Evolutionary conservation across 2,888 invertebrate species (phyloP).

Genomic region (Sthenelais limicola): DNA sequence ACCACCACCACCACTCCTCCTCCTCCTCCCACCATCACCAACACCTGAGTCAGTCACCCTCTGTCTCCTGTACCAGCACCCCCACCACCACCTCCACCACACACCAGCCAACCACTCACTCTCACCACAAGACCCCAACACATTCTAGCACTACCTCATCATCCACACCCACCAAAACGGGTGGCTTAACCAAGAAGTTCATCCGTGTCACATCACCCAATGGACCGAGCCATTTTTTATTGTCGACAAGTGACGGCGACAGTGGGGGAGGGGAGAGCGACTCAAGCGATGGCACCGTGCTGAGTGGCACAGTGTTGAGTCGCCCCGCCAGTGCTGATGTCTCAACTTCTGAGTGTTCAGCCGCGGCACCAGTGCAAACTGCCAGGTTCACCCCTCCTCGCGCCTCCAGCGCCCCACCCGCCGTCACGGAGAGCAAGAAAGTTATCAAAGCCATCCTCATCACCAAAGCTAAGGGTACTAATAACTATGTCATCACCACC

Average conservation of each 20-base stretch:
- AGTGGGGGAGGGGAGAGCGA: constrained; percentile 35
- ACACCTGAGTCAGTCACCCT: too few relatives aligned
- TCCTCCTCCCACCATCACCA: constrained; percentile 43
- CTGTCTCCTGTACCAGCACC: too few relatives aligned
- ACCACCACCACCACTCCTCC: constrained; percentile 37
- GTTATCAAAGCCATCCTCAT: constrained; percentile 46
- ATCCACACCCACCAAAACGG: constrained; percentile 25
- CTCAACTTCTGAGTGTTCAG: not conserved
- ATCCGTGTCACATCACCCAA: constrained; percentile 51
- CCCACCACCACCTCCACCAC: constrained; percentile 41
- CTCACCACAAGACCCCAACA: not conserved
- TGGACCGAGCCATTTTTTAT: constrained; percentile 49
- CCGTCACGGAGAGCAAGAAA: constrained; percentile 41
- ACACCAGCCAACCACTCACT: too few relatives aligned
- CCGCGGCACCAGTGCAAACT: not conserved
- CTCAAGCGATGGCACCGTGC: constrained; percentile 29
- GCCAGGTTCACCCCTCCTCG: constrained; percentile 40
- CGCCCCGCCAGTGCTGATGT: constrained; percentile 43
- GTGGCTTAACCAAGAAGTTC: constrained; percentile 34
- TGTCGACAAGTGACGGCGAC: constrained; percentile 40
- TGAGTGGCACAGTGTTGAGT: constrained; percentile 28
- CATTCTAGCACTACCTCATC: constrained; percentile 21
- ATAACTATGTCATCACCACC: constrained; percentile 25
- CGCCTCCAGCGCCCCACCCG: constrained; percentile 45
- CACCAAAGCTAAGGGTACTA: constrained; percentile 28